These are phyloP conservation scores for Lampris incognitus DNA, from an alignment of 2,113 vertebrate species.

Conservation along the genomic window DNA sequence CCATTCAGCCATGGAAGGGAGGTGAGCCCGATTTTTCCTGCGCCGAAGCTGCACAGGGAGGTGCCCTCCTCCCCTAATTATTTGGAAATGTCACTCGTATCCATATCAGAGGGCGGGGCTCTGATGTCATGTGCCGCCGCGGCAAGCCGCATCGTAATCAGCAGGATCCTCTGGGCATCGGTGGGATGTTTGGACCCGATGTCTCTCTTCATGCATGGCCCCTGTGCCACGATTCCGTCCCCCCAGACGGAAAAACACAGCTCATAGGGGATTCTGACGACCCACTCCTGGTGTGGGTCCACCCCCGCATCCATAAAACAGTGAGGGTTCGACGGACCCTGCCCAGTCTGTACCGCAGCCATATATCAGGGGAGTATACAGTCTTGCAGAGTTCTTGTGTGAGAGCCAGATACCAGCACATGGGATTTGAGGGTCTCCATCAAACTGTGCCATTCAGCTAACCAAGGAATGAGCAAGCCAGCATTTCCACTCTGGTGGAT, in stretches of 20 bases:
- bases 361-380: slow-evolving; percentile 51
- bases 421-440: slow-evolving; percentile 49
- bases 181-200: slow-evolving; percentile 33
- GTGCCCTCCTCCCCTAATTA: slow-evolving; percentile 71
- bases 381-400: slow-evolving; percentile 45
- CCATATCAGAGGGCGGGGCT: slow-evolving; percentile 71
- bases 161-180: slow-evolving; percentile 49
- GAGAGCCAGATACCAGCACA: slow-evolving; percentile 62
- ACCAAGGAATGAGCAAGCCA: slow-evolving; percentile 6
- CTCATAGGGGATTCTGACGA: slow-evolving; percentile 59
- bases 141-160: slow-evolving; percentile 49
- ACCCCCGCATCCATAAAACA: slow-evolving; percentile 12
- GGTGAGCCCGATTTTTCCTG: slow-evolving; percentile 74
- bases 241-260: slow-evolving; percentile 63
- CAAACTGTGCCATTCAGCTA: slow-evolving; percentile 42
- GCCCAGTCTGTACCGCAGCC: slow-evolving; percentile 58
- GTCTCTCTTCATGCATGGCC: too few relatives aligned
- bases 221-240: slow-evolving; percentile 25
- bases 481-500: slow-evolving; percentile 23
- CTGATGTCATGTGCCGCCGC: slow-evolving; percentile 68
- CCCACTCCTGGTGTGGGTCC: slow-evolving; percentile 52
- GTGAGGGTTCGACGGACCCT: not conserved
- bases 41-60: slow-evolving; percentile 69
- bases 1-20: slow-evolving; percentile 69
- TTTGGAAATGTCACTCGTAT: slow-evolving; percentile 75